Evolutionary conservation across 2,888 invertebrate species (phyloP).

Genomic region (Spicauda simplicius): DNA sequence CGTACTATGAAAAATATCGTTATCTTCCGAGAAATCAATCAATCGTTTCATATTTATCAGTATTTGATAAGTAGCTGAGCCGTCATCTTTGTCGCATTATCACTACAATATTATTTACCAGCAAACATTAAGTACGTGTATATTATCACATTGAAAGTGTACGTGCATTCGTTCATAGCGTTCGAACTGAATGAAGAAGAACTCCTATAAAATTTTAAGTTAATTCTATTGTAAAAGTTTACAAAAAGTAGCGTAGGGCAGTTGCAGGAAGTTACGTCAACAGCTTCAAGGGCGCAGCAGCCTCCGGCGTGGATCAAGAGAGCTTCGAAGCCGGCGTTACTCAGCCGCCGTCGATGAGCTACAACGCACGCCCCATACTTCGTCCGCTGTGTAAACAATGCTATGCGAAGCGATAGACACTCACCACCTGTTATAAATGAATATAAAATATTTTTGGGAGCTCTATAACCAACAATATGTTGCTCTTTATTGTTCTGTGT

Average conservation of each 20-base stretch:
- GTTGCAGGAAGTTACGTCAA: conserved; percentile 44
- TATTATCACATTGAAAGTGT: neutral
- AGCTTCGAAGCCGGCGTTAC: conserved; percentile 48
- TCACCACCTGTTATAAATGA: conserved; percentile 66
- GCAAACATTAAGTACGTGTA: neutral
- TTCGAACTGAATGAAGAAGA: neutral
- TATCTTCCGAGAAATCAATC: conserved; percentile 64
- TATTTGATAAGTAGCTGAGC: conserved; percentile 55
- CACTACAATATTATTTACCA: conserved; percentile 43
- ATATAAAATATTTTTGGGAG: conserved; percentile 39
- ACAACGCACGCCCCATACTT: conserved; percentile 58
- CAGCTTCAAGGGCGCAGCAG: conserved; percentile 70
- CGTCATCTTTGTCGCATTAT: conserved; percentile 58
- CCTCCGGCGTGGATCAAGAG: conserved; percentile 56
- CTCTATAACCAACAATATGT: conserved; percentile 57
- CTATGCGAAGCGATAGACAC: conserved; percentile 60
- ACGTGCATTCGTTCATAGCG: neutral
- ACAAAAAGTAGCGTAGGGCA: conserved; percentile 34
- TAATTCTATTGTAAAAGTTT: neutral
- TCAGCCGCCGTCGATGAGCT: conserved; percentile 60
- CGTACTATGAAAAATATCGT: conserved; percentile 32
- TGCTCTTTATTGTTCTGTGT: conserved; percentile 56
- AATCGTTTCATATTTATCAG: conserved; percentile 58
- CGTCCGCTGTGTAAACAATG: conserved; percentile 61
- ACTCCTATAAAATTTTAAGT: neutral